Conservation (phyloP, 2,888 invertebrate genomes). For the Nomada flava region DNA sequence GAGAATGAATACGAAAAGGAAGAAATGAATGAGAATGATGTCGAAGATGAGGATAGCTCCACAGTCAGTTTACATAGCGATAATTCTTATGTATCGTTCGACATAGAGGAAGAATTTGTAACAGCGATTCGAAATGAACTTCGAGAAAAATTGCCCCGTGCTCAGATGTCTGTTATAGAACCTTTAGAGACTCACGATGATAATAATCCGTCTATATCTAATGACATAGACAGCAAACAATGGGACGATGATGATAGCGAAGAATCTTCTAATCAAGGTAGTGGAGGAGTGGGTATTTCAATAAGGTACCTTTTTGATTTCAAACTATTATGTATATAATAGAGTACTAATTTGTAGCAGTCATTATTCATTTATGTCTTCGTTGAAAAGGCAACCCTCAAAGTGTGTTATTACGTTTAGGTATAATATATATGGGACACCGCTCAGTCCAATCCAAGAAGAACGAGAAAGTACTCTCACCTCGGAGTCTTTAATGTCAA, state of each 20-base stretch:
- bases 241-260: constrained; percentile 82
- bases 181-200: constrained; percentile 77
- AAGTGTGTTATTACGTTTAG: constrained; percentile 74
- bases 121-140: constrained; percentile 90
- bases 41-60: constrained; percentile 84
- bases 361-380: constrained; percentile 12
- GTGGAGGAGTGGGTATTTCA: constrained; percentile 81
- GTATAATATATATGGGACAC: constrained; percentile 86
- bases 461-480: constrained; percentile 85
- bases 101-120: constrained; percentile 89
- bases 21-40: constrained; percentile 56
- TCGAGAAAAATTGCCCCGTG: constrained; percentile 89
- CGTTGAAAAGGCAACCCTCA: not conserved
- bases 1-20: constrained; percentile 24
- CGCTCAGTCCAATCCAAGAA: constrained; percentile 87
- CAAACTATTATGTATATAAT: constrained; percentile 1
- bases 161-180: constrained; percentile 85
- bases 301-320: constrained; percentile 81
- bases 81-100: constrained; percentile 86
- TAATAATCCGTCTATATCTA: constrained; percentile 72
- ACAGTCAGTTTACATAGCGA: constrained; percentile 85
- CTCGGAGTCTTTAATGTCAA: constrained; percentile 80
- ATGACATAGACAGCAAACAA: constrained; percentile 74
- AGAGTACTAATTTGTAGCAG: constrained; percentile 1
- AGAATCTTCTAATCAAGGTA: constrained; percentile 76